Evolutionary conservation across 2,797 vertebrate species (phyloP).

Genomic region (Sebastes nivosus): DNA sequence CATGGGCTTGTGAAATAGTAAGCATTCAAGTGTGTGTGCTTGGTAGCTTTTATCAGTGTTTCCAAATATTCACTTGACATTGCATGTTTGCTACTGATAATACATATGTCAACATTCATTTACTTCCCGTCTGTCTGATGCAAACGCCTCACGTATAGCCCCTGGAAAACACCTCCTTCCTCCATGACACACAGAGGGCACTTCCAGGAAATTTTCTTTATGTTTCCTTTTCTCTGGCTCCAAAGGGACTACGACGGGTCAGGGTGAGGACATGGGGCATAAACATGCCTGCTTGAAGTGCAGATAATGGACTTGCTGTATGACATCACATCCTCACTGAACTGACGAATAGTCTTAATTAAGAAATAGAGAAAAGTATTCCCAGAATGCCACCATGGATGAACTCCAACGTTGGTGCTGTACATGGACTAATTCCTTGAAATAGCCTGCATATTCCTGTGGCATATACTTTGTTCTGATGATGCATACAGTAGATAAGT

Average conservation of each 20-base stretch:
- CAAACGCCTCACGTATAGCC: conserved; percentile 8
- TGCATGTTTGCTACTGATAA: conserved; percentile 23
- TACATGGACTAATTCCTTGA: conserved; percentile 40
- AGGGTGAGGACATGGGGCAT: conserved; percentile 33
- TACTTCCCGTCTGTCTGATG: conserved; percentile 47
- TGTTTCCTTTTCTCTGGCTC: conserved; percentile 59
- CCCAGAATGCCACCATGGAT: conserved; percentile 41
- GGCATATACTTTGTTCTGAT: conserved; percentile 14
- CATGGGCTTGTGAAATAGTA: conserved; percentile 12
- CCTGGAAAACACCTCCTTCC: conserved; percentile 5
- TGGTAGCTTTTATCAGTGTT: conserved; percentile 22
- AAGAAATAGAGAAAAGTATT: conserved; percentile 51
- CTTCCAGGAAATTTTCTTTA: conserved; percentile 67
- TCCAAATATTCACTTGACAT: conserved; percentile 42
- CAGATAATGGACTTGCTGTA: neutral
- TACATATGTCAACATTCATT: conserved; percentile 45
- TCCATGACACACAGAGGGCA: conserved; percentile 32
- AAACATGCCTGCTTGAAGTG: conserved; percentile 7
- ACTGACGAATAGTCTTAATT: neutral
- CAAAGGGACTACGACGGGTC: conserved; percentile 34
- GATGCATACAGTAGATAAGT: neutral
- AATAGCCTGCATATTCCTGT: conserved; percentile 31
- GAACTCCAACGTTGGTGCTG: conserved; percentile 36
- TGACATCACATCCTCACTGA: neutral
- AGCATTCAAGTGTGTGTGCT: neutral